Evolutionary conservation across 1,140 invertebrate genomes (phyloP).

Genomic region (Battus philenor): DNA sequence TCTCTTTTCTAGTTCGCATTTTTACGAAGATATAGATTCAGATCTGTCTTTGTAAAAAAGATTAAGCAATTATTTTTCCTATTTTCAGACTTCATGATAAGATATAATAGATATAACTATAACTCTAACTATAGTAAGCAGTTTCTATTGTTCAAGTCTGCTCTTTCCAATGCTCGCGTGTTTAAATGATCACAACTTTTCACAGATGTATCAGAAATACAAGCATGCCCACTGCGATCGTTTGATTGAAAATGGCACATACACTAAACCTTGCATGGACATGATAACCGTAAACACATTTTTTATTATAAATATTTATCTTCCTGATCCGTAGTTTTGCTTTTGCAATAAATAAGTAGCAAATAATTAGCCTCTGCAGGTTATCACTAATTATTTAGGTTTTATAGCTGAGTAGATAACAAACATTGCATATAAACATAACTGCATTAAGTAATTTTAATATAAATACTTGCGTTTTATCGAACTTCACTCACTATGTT

Average conservation of each 20-base stretch:
- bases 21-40: no score
- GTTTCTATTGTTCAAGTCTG: no score
- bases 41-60: no score
- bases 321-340: not conserved
- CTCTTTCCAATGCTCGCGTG: no score
- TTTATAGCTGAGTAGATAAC: conserved; percentile 1
- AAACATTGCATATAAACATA: not conserved
- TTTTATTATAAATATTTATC: conserved; percentile 13
- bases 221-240: conserved; percentile 64
- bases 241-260: conserved; percentile 43
- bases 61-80: no score
- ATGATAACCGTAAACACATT: conserved; percentile 47
- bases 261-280: conserved; percentile 62
- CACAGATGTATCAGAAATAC: conserved; percentile 63
- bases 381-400: conserved; percentile 5
- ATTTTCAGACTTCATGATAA: no score
- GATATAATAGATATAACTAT: no score
- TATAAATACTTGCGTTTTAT: no score
- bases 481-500: no score
- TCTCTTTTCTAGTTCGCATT: no score
- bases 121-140: no score
- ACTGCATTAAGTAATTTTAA: not conserved
- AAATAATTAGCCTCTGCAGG: not conserved
- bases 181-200: conserved; percentile 24
- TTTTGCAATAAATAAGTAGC: not conserved